Evolutionary conservation across 1,140 invertebrate genomes (phyloP).

Genomic region (Chlorops oryzae): DNA sequence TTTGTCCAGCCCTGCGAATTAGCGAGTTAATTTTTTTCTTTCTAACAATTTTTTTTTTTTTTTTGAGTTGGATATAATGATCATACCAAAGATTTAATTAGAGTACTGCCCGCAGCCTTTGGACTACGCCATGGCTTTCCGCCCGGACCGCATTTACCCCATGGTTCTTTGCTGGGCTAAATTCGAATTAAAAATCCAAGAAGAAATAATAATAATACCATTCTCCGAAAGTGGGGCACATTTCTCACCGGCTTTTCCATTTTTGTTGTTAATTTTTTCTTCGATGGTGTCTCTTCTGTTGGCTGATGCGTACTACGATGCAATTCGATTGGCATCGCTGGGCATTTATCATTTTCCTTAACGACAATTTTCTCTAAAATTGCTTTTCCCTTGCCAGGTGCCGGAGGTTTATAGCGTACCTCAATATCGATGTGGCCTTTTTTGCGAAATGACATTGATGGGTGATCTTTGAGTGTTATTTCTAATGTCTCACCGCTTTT

Average conservation of each 20-base stretch:
- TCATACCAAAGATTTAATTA: constrained; percentile 61
- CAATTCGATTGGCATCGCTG: too few relatives aligned
- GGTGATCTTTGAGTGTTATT: constrained; percentile 50
- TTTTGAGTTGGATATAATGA: constrained; percentile 17
- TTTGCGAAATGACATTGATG: constrained; percentile 50
- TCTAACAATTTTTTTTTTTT: constrained; percentile 2
- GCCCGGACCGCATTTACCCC: constrained; percentile 57
- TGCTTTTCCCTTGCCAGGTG: constrained; percentile 39
- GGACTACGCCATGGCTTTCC: constrained; percentile 57
- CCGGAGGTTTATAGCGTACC: constrained; percentile 49
- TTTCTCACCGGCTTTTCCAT: constrained; percentile 44
- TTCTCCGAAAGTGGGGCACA: not conserved
- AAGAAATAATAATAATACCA: constrained; percentile 11
- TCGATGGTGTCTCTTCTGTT: constrained; percentile 15
- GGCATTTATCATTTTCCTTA: constrained; percentile 33
- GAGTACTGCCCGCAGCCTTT: constrained; percentile 53
- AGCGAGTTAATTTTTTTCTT: not conserved
- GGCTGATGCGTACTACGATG: too few relatives aligned
- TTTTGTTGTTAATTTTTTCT: constrained; percentile 35
- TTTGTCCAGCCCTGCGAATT: constrained; percentile 43
- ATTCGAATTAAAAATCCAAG: constrained; percentile 11
- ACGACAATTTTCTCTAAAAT: constrained; percentile 47
- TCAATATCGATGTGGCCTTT: constrained; percentile 51
- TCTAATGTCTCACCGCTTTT: constrained; percentile 45
- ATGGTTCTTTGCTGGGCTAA: constrained; percentile 38